Percentiles rank a stretch among this genome's conserved stretches.
These are phyloP conservation scores for Zaprionus lineosus DNA, from an alignment of 2,888 invertebrate genomes.

Conservation along the genomic window DNA sequence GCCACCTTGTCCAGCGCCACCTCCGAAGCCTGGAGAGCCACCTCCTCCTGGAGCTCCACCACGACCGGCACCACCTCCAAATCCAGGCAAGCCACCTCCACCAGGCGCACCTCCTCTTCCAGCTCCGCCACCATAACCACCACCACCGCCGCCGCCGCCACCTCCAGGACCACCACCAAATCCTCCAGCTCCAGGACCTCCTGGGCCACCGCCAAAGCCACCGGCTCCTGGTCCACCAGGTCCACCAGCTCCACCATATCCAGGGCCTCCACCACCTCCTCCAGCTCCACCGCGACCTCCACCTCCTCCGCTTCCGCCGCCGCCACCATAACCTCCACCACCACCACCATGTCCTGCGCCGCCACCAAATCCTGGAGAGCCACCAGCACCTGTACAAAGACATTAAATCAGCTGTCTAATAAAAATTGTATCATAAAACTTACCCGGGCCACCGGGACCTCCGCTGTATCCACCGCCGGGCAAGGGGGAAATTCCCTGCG, in stretches of 20 bases:
- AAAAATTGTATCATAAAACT: background rate
- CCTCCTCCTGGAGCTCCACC: constrained; percentile 40
- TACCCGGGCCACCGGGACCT: constrained; percentile 48
- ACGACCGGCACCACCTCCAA: constrained; percentile 20
- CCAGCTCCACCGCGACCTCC: constrained; percentile 26
- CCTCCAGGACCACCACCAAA: constrained; percentile 20
- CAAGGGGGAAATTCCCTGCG: constrained; percentile 82
- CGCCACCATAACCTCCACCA: constrained; percentile 19
- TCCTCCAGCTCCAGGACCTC: constrained; percentile 39
- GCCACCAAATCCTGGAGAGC: constrained; percentile 33
- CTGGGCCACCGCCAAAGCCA: constrained; percentile 32
- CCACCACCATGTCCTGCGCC: constrained; percentile 45
- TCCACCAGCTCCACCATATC: constrained; percentile 20
- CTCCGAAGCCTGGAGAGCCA: constrained; percentile 68
- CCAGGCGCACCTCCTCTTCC: constrained; percentile 61
- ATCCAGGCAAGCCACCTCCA: constrained; percentile 62
- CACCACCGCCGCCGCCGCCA: constrained; percentile 33
- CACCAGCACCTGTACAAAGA: constrained; percentile 35
- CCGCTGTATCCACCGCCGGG: constrained; percentile 83
- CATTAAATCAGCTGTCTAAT: background rate
- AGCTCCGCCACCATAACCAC: constrained; percentile 40
- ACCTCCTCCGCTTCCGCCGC: constrained; percentile 36
- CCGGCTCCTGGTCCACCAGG: constrained; percentile 5
- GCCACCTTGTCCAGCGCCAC: constrained; percentile 42
- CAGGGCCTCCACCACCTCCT: constrained; percentile 6